Evolutionary conservation across 1,140 invertebrate genomes (phyloP), one percentile per base, ranked within the genome.

Genomic region (Cyclina sinensis): DNA sequence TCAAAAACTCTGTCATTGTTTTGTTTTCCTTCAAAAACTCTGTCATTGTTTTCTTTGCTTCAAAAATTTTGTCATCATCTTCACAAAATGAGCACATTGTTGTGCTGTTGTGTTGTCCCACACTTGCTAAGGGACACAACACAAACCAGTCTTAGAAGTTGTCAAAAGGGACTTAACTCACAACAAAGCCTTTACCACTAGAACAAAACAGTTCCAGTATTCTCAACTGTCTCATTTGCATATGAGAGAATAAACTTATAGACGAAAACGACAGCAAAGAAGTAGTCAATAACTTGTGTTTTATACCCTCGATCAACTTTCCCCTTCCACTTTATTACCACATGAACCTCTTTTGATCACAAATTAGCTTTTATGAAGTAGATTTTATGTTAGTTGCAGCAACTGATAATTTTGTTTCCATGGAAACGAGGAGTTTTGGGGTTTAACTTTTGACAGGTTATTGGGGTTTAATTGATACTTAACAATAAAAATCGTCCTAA

Each of bases 361-460:
- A 88, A 88, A 88, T 88, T 88, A 68, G 68, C 78, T 80, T 88
- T 88, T 88, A 88, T 88, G 86, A 88, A 83, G 80, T 59, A 54
- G 48, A 73, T 88, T 88, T 88, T 82, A 88, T 88, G 86, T 74
- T 70, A 54, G 39, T 62, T 82, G 59, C 68, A 59, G 68, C 86
- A 83, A 76, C 86, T 88, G 79, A 88, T 88, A 88, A 88, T 88
- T 88, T 65, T 73, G 86, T 88, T 82, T 46, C 86, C 79, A 88
- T 76, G 79, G 86, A 48, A 82, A 88, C 86, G 21, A 21, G 62
- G 59, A 82, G 78, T 74, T 88, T 80, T 70, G 80, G 70, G 86
- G 51, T 82, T 88, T 88, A 88, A 83, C 86, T 82, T 88, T 88
- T 88, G 86, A 88, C 86, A 88, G 86, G 43, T 81, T 88, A 88